phyloP scores from a whole-genome alignment of 2,113 vertebrate genomes.

The Hyperoodon ampullatus region DNA sequence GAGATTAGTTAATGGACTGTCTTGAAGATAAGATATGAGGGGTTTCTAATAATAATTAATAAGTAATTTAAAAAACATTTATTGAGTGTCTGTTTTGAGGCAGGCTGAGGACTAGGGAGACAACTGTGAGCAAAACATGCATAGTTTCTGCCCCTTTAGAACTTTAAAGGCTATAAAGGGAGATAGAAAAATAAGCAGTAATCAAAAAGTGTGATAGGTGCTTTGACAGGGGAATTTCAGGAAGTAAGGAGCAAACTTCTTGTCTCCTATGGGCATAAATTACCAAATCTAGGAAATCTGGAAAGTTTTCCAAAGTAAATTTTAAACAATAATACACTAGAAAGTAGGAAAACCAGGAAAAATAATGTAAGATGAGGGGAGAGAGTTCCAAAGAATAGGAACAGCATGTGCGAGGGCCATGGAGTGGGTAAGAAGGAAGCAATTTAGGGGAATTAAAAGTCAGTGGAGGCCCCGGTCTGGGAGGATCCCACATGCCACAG shows the following conservation, averaged over 20 bases:
- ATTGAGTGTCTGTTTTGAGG: background rate
- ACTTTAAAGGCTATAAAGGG: background rate
- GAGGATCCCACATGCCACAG: too few species aligned
- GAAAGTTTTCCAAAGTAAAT: constrained; percentile 30
- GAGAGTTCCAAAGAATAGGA: background rate
- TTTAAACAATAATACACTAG: background rate
- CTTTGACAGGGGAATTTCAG: background rate
- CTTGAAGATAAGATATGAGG: constrained; percentile 21
- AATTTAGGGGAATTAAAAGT: background rate
- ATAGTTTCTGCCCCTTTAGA: constrained; percentile 21
- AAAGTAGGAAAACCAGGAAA: background rate
- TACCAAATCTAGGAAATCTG: background rate
- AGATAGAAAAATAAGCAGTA: background rate
- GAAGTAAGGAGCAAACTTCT: background rate
- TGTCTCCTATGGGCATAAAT: background rate
- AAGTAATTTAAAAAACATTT: background rate
- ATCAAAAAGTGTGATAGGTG: background rate
- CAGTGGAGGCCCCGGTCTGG: too few species aligned
- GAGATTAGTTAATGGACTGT: background rate
- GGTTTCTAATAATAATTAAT: constrained; percentile 34
- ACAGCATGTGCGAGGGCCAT: background rate
- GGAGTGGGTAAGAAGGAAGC: background rate
- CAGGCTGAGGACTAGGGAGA: background rate
- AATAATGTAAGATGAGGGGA: background rate
- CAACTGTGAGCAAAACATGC: background rate